phyloP scores from a whole-genome alignment of 1,140 invertebrate species.

The Drosophila truncata region DNA sequence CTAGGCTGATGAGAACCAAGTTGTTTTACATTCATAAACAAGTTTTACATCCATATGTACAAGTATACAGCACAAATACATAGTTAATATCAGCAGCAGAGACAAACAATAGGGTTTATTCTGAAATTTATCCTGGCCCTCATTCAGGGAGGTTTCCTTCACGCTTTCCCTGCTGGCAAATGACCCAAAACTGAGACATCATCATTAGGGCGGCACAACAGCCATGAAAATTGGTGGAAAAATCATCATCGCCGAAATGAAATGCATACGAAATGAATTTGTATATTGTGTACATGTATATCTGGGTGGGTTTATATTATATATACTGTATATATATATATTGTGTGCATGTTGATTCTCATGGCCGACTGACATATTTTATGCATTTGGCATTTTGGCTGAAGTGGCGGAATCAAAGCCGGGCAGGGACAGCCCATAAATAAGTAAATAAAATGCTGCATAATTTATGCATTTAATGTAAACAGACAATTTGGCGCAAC shows the following conservation, averaged over 20 bases:
- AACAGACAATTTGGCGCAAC: constrained; percentile 70
- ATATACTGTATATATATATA: background rate
- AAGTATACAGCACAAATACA: background rate
- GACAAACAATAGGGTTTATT: background rate
- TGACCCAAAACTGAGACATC: constrained; percentile 72
- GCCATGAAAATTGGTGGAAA: constrained; percentile 56
- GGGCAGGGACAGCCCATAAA: constrained; percentile 34
- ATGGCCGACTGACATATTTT: constrained; percentile 68
- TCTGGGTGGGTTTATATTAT: background rate
- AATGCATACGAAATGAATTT: constrained; percentile 71
- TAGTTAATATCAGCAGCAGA: background rate
- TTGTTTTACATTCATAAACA: background rate
- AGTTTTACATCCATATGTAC: background rate
- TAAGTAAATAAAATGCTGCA: constrained; percentile 71
- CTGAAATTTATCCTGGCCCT: background rate
- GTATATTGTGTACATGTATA: constrained; percentile 38
- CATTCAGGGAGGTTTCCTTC: constrained; percentile 24
- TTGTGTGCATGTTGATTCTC: constrained; percentile 8
- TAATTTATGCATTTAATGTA: constrained; percentile 83
- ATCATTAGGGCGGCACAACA: constrained; percentile 65
- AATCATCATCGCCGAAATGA: constrained; percentile 37
- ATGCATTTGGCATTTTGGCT: constrained; percentile 76
- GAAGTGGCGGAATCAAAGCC: constrained; percentile 66
- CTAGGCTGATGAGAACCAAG: background rate
- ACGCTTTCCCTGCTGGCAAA: constrained; percentile 40